Evolutionary conservation across 92 coral and sea anemone species (phyloP).

Genomic region (Phymanthus crucifer): DNA sequence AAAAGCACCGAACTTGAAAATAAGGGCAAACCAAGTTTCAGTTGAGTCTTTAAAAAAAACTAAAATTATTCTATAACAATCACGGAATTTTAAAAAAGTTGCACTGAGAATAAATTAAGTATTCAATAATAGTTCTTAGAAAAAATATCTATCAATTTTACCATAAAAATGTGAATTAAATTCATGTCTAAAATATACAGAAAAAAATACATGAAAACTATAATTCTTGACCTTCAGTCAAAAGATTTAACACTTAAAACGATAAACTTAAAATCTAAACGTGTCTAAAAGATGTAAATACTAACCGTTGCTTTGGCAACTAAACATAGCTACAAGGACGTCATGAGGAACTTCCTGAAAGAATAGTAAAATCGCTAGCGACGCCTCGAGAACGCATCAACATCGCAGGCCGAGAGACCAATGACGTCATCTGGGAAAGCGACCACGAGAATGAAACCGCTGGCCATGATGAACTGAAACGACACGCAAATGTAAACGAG

Average conservation of each 20-base stretch:
- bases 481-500: slow-evolving; percentile 29
- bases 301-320: slow-evolving; percentile 29
- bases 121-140: no score
- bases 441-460: slow-evolving; percentile 73
- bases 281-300: slow-evolving; percentile 1
- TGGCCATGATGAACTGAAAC: slow-evolving; percentile 53
- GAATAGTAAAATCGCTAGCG: slow-evolving; percentile 56
- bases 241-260: background rate
- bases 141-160: no score
- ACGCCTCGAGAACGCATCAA: slow-evolving; percentile 75
- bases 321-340: slow-evolving; percentile 54
- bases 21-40: no score
- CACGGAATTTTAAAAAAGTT: no score
- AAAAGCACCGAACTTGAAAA: no score
- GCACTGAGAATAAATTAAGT: no score
- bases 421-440: slow-evolving; percentile 88
- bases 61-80: no score
- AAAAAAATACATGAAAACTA: background rate
- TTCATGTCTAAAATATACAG: background rate
- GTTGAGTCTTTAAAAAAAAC: no score
- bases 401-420: slow-evolving; percentile 53
- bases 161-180: no score
- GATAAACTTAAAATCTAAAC: background rate
- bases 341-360: slow-evolving; percentile 74
- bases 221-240: background rate